Percentiles rank a stretch among this genome's conserved stretches.
Evolutionary conservation across 2,797 vertebrate species (phyloP).

Genomic region (Danio jaintianensis): DNA sequence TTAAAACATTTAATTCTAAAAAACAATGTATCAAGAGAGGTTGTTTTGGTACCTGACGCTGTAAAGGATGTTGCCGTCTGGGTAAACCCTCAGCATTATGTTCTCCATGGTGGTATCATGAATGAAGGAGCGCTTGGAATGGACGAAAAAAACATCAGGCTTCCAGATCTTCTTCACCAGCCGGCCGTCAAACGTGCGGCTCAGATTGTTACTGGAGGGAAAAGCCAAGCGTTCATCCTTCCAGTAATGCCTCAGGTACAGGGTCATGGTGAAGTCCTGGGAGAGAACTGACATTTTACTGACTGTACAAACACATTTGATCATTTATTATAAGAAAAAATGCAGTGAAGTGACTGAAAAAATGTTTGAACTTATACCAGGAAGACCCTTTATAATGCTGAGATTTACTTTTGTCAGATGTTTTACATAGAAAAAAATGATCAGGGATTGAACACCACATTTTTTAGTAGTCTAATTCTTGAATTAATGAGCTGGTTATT

Average conservation of each 20-base stretch:
- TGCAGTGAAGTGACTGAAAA: neutral
- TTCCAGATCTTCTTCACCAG: constrained; percentile 93
- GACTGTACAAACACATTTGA: neutral
- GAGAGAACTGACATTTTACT: constrained; percentile 17
- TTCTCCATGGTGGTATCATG: constrained; percentile 91
- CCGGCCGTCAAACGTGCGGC: constrained; percentile 89
- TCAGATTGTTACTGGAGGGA: constrained; percentile 85
- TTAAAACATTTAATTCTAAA: neutral
- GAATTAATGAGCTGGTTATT: no score
- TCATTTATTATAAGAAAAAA: neutral
- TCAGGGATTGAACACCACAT: no score
- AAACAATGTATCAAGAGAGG: neutral
- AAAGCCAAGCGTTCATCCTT: constrained; percentile 91
- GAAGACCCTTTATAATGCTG: neutral
- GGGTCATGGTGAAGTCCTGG: constrained; percentile 93
- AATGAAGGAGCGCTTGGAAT: constrained; percentile 92
- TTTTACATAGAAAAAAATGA: neutral
- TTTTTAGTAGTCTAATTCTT: no score
- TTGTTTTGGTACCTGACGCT: constrained; percentile 81
- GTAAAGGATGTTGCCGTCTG: constrained; percentile 89
- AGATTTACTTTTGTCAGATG: neutral
- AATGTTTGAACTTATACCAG: constrained; percentile 3
- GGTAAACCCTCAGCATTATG: constrained; percentile 88
- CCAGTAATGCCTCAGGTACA: constrained; percentile 94
- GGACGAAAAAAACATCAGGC: constrained; percentile 91